Percentiles rank a stretch among this genome's conserved stretches.
These are phyloP conservation scores for Scotopteryx bipunctaria DNA, from an alignment of 2,888 invertebrate species.

Conservation along the genomic window DNA sequence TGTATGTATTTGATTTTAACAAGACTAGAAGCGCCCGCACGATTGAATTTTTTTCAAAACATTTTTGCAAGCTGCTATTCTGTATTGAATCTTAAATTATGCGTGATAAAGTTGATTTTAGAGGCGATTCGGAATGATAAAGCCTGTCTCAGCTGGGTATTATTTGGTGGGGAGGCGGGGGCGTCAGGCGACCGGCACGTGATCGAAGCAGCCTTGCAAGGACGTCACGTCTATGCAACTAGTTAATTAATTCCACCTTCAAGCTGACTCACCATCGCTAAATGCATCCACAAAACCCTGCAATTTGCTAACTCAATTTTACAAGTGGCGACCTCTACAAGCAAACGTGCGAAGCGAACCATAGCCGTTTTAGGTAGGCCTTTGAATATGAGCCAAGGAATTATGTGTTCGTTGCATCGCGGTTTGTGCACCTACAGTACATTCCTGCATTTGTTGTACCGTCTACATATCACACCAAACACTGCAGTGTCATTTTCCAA, in stretches of 20 bases:
- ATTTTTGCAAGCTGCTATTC: not conserved
- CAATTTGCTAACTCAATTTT: constrained; percentile 27
- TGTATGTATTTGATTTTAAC: not conserved
- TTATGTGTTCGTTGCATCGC: constrained; percentile 38
- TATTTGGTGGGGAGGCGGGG: constrained; percentile 16
- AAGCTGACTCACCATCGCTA: constrained; percentile 65
- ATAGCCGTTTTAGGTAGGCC: constrained; percentile 32
- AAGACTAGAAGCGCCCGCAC: no score
- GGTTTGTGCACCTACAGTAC: constrained; percentile 26
- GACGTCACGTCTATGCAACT: constrained; percentile 75
- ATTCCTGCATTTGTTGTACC: constrained; percentile 25
- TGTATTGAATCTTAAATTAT: constrained; percentile 1
- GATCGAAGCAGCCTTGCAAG: constrained; percentile 78
- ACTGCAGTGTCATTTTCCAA: not conserved
- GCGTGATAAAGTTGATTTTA: constrained; percentile 6
- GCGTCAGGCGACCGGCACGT: constrained; percentile 57
- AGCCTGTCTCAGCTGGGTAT: constrained; percentile 8
- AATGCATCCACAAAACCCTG: constrained; percentile 29
- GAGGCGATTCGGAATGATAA: constrained; percentile 1
- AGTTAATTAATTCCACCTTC: constrained; percentile 78
- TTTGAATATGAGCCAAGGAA: constrained; percentile 37
- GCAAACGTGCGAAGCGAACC: constrained; percentile 31
- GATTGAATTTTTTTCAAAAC: constrained; percentile 11
- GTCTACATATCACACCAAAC: not conserved
- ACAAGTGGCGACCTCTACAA: constrained; percentile 36